Evolutionary conservation across 2,113 vertebrate genomes (phyloP), one percentile per base, ranked within the genome.

Genomic region (Verasper variegatus): DNA sequence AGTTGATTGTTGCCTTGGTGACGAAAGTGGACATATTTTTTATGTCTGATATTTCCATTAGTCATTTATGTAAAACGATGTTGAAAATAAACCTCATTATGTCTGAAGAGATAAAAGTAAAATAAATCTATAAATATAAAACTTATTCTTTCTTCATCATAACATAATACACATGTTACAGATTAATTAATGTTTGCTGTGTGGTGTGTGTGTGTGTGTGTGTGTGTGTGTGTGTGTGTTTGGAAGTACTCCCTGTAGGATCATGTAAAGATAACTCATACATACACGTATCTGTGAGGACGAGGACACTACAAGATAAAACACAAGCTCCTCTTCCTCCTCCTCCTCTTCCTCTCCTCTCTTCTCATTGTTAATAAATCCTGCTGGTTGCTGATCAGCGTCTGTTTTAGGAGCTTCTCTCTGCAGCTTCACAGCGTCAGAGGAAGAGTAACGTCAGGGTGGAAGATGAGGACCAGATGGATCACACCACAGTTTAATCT

Each of bases 251-350:
- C 35, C 64, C 65, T 69, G 49, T 56, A 31, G 52, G 51, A 8
- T 40, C 62, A 77, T 60, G 73, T 69, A 65, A 31, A 64, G 11
- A 18, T 40, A 20, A 6, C 17, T 71, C 20, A 4, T 64, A 20
- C 4, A n/a, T 47, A 15, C 26, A 60, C 9, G 47, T 13, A 8
- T 60, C 45, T 21, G 17, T 18, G 37, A 66, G 47, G 20, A 58
- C 27, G 40, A 8, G 21, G 15, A 21, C n/a, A 52, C 51, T 59
- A 27, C 51, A 55, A 23, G 56, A 64, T 63, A 4, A 58, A 69
- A 54, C 17, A 51, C 49, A 47, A 15, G 12, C 3, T 51, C 17
- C 49, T 51, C 49, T 51, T 51, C 47, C 17, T 51, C 47, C 11
- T 51, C 47, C 11, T 51, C 47, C 20, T 51, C 47, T 1, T 51